A percentile compares a stretch with the other conserved stretches of the same genome.
Conservation (phyloP, 2,797 vertebrate species). For the Pangasius djambal region DNA sequence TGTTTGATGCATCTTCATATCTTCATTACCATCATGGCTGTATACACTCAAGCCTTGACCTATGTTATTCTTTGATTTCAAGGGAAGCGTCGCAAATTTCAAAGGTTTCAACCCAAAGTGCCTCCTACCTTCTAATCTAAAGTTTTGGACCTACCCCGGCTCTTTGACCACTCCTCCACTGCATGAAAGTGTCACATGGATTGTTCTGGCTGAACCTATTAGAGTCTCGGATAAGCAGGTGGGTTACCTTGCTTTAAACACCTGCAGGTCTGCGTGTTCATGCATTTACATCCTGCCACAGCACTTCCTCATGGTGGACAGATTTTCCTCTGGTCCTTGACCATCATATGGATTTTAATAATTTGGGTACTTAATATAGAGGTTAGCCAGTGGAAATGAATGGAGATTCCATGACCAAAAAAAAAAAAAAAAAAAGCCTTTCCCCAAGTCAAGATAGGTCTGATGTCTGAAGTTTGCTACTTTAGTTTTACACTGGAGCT, state of each 20-base stretch:
- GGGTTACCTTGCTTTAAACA: conserved; percentile 45
- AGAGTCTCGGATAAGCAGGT: conserved; percentile 92
- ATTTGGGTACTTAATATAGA: conserved; percentile 23
- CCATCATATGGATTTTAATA: neutral
- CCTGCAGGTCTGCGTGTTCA: neutral
- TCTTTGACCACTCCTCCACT: conserved; percentile 95
- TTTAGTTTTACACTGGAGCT: neutral
- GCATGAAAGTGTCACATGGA: conserved; percentile 92
- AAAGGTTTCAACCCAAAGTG: conserved; percentile 91
- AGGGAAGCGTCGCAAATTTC: conserved; percentile 88
- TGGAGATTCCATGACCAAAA: neutral
- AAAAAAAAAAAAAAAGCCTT: neutral
- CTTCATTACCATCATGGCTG: neutral
- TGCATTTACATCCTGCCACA: conserved; percentile 19
- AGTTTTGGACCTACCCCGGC: conserved; percentile 94
- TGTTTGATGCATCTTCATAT: neutral
- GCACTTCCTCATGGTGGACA: neutral
- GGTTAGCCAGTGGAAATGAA: conserved; percentile 30
- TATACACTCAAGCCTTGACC: neutral
- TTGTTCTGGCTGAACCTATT: conserved; percentile 89
- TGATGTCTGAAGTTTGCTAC: neutral
- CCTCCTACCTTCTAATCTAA: conserved; percentile 86
- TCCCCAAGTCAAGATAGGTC: neutral
- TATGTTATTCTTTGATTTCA: conserved; percentile 15
- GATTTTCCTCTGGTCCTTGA: neutral